Conservation (phyloP, 1,140 invertebrate species). For the Helicoverpa armigera region DNA sequence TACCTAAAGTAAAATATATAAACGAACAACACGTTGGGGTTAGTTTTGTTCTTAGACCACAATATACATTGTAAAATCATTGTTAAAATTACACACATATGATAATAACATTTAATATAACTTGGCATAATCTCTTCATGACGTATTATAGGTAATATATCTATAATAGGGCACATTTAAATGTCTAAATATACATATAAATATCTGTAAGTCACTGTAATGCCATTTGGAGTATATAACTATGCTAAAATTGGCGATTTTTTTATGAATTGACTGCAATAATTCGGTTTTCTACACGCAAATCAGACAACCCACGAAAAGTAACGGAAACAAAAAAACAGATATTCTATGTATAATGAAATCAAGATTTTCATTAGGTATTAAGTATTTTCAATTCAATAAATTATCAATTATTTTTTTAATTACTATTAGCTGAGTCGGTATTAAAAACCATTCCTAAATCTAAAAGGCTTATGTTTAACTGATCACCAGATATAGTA, state of each 20-base stretch:
- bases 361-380: too few relatives aligned
- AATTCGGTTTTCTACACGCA: not conserved
- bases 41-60: slow-evolving; percentile 29
- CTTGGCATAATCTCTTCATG: slow-evolving; percentile 38
- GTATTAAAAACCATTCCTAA: not conserved
- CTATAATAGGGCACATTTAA: slow-evolving; percentile 50
- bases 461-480: too few relatives aligned
- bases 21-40: slow-evolving; percentile 1
- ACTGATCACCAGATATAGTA: too few relatives aligned
- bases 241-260: slow-evolving; percentile 6
- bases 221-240: slow-evolving; percentile 73
- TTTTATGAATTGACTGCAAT: slow-evolving; percentile 2
- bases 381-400: too few relatives aligned
- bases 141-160: slow-evolving; percentile 43
- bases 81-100: slow-evolving; percentile 13
- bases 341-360: too few relatives aligned
- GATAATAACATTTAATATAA: slow-evolving; percentile 1
- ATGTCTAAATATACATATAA: slow-evolving; percentile 79
- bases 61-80: slow-evolving; percentile 46
- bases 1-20: not conserved
- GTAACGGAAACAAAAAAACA: not conserved
- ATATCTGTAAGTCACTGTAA: slow-evolving; percentile 73
- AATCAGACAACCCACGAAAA: not conserved
- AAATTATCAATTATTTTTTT: too few relatives aligned
- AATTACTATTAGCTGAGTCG: too few relatives aligned